A percentile compares a stretch with the other conserved stretches of the same genome.
These are phyloP conservation scores for Aselliscus stoliczkanus DNA, from an alignment of 2,797 vertebrate genomes.

Conservation along the genomic window DNA sequence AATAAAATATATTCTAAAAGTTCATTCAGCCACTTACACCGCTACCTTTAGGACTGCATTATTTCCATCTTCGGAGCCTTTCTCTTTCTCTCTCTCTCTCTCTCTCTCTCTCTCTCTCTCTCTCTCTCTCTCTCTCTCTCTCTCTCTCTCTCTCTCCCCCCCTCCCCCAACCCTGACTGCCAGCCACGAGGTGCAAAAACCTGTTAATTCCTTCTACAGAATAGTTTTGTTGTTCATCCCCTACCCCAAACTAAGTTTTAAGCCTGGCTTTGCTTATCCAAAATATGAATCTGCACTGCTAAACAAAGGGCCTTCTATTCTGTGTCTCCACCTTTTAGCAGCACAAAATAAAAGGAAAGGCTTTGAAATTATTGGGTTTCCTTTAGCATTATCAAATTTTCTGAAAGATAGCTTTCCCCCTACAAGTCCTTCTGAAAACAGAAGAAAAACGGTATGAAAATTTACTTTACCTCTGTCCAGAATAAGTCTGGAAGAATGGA, in stretches of 20 bases:
- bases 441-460: background rate
- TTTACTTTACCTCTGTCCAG: background rate
- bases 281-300: background rate
- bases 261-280: background rate
- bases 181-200: background rate
- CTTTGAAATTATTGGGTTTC: background rate
- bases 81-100: background rate
- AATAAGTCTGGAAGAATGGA: background rate
- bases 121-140: no score
- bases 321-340: background rate
- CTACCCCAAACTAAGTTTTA: background rate
- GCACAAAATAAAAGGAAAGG: background rate
- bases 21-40: background rate
- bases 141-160: no score
- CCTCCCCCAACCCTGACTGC: background rate
- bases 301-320: background rate
- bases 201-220: background rate
- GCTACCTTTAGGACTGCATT: background rate
- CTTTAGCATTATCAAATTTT: background rate
- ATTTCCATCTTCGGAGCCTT: background rate
- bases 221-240: background rate
- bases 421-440: background rate
- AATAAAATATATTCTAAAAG: background rate
- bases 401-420: background rate
- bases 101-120: background rate